Evolutionary conservation across 1,140 invertebrate genomes (phyloP).

Genomic region (Mercenaria mercenaria): DNA sequence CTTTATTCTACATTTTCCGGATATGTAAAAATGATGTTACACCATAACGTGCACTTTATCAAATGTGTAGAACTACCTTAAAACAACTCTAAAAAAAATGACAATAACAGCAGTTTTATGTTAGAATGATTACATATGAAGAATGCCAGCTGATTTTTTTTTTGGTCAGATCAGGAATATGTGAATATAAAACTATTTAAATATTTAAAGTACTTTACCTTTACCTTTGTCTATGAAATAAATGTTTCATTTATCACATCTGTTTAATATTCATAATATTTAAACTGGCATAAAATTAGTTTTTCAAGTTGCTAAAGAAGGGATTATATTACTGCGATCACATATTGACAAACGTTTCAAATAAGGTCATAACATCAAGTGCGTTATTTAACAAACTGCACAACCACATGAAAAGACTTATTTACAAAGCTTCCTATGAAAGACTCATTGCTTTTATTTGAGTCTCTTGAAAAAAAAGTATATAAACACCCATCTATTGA

Average conservation of each 20-base stretch:
- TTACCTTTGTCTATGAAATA: background rate
- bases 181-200: no score
- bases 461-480: background rate
- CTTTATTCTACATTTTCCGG: no score
- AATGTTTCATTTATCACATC: background rate
- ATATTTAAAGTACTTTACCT: no score
- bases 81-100: no score
- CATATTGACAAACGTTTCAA: background rate
- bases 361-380: constrained; percentile 5
- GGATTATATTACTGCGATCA: background rate
- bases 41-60: no score
- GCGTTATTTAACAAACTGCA: background rate
- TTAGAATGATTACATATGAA: no score
- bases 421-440: background rate
- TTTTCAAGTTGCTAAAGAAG: constrained; percentile 21
- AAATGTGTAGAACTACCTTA: no score
- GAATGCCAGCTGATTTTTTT: no score
- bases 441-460: background rate
- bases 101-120: no score
- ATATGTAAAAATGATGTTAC: no score
- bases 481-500: constrained; percentile 5
- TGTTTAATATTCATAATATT: constrained; percentile 18
- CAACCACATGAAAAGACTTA: background rate
- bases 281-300: constrained; percentile 18
- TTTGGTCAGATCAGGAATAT: no score